phyloP scores from a whole-genome alignment of 1,140 invertebrate genomes.

The Theocolax elegans region DNA sequence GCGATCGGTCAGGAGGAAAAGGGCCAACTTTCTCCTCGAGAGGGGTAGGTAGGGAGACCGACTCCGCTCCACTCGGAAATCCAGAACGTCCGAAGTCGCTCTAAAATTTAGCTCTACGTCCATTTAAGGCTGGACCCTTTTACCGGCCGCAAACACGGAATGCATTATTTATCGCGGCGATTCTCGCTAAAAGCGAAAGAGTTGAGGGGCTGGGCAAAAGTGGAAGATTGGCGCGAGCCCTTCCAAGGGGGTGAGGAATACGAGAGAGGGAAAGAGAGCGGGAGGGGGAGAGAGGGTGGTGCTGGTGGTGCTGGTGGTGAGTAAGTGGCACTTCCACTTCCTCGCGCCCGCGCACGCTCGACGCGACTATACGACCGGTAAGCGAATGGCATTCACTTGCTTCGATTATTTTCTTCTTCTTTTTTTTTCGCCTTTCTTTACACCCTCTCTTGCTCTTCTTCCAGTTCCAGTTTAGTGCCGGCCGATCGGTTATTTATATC shows the following conservation, averaged over 20 bases:
- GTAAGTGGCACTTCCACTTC: slow-evolving; percentile 49
- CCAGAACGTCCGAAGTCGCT: slow-evolving; percentile 49
- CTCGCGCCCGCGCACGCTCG: too few species aligned
- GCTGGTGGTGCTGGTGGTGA: slow-evolving; percentile 6
- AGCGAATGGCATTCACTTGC: slow-evolving; percentile 7
- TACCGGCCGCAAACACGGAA: slow-evolving; percentile 60
- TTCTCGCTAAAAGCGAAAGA: slow-evolving; percentile 55
- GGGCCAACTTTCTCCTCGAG: too few species aligned
- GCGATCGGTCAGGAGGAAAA: too few species aligned
- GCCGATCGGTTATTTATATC: background rate
- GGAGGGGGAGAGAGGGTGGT: slow-evolving; percentile 36
- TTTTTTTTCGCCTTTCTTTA: slow-evolving; percentile 22
- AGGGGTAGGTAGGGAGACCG: too few species aligned
- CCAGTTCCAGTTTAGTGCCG: too few species aligned
- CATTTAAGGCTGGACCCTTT: slow-evolving; percentile 48
- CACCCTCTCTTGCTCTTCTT: background rate
- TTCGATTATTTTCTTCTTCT: slow-evolving; percentile 44
- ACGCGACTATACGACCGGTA: too few species aligned
- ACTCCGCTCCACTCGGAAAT: too few species aligned
- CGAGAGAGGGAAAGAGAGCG: slow-evolving; percentile 36
- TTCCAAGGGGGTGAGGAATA: slow-evolving; percentile 37
- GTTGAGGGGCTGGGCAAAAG: slow-evolving; percentile 44
- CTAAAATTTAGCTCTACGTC: slow-evolving; percentile 51
- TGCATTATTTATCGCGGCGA: slow-evolving; percentile 61
- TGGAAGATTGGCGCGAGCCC: slow-evolving; percentile 50